phyloP scores from a whole-genome alignment of 2,888 invertebrate genomes.

The Pyrrhosoma nymphula region DNA sequence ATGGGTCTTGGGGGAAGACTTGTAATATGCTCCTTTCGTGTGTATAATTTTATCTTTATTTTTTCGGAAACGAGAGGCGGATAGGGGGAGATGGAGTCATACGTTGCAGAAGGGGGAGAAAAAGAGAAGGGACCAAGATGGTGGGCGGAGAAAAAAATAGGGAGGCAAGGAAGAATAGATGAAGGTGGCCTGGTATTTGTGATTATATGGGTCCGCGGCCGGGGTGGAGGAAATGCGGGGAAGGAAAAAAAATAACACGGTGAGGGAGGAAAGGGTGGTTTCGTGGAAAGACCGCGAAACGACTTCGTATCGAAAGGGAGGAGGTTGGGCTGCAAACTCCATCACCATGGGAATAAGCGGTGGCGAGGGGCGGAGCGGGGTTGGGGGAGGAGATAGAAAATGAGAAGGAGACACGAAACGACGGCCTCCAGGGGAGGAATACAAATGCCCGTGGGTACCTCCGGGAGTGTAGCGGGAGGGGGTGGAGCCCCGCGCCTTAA shows the following conservation, averaged over 20 bases:
- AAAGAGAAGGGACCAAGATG: neutral
- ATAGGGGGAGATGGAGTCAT: constrained; percentile 12
- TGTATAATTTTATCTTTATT: neutral
- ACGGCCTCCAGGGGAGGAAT: constrained; percentile 55
- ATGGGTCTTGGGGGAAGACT: neutral
- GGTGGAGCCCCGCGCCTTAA: constrained; percentile 8
- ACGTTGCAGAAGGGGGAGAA: neutral
- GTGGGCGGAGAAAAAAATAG: neutral
- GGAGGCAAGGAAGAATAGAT: constrained; percentile 2
- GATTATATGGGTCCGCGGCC: neutral
- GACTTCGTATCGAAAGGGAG: constrained; percentile 25
- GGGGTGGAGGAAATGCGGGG: constrained; percentile 6
- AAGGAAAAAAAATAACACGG: neutral
- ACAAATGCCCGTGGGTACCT: constrained; percentile 34
- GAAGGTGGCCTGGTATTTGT: neutral
- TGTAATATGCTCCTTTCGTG: constrained; percentile 17
- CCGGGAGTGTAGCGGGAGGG: neutral
- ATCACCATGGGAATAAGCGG: constrained; percentile 27
- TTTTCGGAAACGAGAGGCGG: constrained; percentile 33
- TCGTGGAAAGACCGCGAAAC: constrained; percentile 44
- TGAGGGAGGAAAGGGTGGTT: constrained; percentile 21
- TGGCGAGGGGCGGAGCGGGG: neutral
- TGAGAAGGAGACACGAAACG: constrained; percentile 39
- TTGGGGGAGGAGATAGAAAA: constrained; percentile 4
- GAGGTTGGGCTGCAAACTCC: constrained; percentile 6